Percentiles rank a stretch among this genome's conserved stretches.
phyloP scores from a whole-genome alignment of 2,797 vertebrate species.

The Sebastiscus albofasciatus region DNA sequence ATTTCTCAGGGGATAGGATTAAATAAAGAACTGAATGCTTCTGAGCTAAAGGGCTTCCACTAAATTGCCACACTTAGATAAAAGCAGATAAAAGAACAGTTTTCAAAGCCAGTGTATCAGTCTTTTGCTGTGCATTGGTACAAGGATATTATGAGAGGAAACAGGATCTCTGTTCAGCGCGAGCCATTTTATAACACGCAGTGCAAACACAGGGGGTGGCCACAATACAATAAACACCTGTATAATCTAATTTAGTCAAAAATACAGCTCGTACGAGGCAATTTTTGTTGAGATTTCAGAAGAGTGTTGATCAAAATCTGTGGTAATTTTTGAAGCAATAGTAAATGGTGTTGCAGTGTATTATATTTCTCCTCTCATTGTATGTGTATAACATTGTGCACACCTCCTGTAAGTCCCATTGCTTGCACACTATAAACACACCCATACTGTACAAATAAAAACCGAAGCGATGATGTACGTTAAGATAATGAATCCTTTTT shows the following conservation, averaged over 20 bases:
- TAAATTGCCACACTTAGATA: constrained; percentile 77
- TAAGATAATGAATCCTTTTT: constrained; percentile 1
- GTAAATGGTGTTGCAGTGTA: constrained; percentile 5
- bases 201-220: constrained; percentile 15
- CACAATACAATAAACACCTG: neutral
- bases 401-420: neutral
- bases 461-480: neutral
- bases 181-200: constrained; percentile 24
- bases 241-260: neutral
- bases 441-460: constrained; percentile 5
- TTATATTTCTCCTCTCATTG: constrained; percentile 25
- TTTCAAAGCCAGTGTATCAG: constrained; percentile 61
- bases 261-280: neutral
- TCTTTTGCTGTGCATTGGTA: constrained; percentile 37
- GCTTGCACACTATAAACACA: constrained; percentile 22
- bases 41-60: constrained; percentile 76
- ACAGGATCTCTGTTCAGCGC: constrained; percentile 21
- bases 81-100: constrained; percentile 66
- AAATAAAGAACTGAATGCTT: constrained; percentile 79
- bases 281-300: neutral
- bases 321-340: neutral
- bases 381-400: neutral
- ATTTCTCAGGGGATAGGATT: constrained; percentile 93
- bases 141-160: constrained; percentile 20
- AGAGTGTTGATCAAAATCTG: neutral